Evolutionary conservation across 2,113 vertebrate species (phyloP), one percentile per base, ranked within the genome.

Genomic region (Rostratula benghalensis): DNA sequence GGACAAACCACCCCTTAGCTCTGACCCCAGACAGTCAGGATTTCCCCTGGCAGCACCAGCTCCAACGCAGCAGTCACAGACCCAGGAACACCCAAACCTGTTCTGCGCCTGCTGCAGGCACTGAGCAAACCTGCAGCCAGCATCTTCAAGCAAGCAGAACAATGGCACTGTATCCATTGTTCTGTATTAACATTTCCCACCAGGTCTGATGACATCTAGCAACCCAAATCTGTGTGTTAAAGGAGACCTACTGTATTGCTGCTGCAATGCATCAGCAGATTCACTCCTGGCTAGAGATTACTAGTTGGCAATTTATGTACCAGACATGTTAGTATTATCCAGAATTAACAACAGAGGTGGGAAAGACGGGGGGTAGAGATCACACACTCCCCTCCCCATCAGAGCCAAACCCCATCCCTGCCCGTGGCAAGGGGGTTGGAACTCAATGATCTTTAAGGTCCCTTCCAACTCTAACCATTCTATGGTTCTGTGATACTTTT

Each of bases 51-150:
- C 50, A 70, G 63, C 4, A 75, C 0, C 28, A 48, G 67, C 23
- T 39, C 51, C 30, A 10, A 6, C 11, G 30, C 21, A 27, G 35
- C 53, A 43, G 41, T 11, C 61, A 33, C 48, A n/a, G 43, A 35
- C 1, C 1, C 19, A 30, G 35, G 43, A 63, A 56, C 0, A 0
- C 2, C 23, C 23, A 56, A 68, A 67, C 27, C 41, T 13, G 10
- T 30, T 13, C 64, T 3, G 21, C 30, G 12, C 39, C 50, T 56
- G 11, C 8, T 60, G 53, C 46, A 73, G 20, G 28, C 28, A 31
- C 1, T 15, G 35, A 70, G 61, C 73, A 89, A 54, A 83, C 3
- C 39, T 43, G 35, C 31, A 24, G 28, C 51, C 45, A 59, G 37
- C 63, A 87, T 23, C 39, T 60, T 37, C 20, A 22, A 31, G 59